Evolutionary conservation across 1,140 invertebrate species (phyloP), one percentile per base, ranked within the genome.

Genomic region (Diachasma alloeum): DNA sequence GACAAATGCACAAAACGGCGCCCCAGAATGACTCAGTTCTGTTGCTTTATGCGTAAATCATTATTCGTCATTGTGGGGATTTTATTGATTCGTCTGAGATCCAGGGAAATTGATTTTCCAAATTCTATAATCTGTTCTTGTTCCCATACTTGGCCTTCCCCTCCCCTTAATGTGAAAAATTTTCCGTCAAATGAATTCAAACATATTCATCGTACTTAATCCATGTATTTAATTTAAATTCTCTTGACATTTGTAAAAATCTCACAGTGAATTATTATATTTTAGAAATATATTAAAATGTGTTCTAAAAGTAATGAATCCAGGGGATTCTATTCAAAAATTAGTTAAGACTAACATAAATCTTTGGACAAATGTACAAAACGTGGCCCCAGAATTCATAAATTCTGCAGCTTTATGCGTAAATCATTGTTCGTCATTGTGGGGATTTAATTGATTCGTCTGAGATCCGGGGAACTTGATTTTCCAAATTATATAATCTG

Each of bases 301-400:
- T 66, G n/a, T 44, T 37, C 46, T 44, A n/a, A 39, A 9, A 36
- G 5, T 66, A 3, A 26, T 8, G 6, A 36, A 13, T 66, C 31
- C 15, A 22, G 11, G 17, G 10, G 59, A 31, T 59, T 31, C 4
- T 26, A 63, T 73, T 11, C 63, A 13, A n/a, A 26, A 39, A 53
- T 11, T 36, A 17, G 9, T 72, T 72, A 46, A 46, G 4, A 31
- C 71, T 72, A 76, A 78, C 31, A 82, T 72, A 73, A 81, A 82
- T 83, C 80, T 83, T 84, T 84, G 79, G 78, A 80, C 72, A 66
- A 78, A 68, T 48, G 73, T 80, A 82, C 75, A 83, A 82, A 82
- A 80, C 19, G 24, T 81, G 24, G 13, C 66, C 13, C 19, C 53
- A 75, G 56, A 67, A 48, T 44, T 15, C 11, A 15, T 48, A 3